phyloP scores from a whole-genome alignment of 2,797 vertebrate species.

The Falco naumanni region DNA sequence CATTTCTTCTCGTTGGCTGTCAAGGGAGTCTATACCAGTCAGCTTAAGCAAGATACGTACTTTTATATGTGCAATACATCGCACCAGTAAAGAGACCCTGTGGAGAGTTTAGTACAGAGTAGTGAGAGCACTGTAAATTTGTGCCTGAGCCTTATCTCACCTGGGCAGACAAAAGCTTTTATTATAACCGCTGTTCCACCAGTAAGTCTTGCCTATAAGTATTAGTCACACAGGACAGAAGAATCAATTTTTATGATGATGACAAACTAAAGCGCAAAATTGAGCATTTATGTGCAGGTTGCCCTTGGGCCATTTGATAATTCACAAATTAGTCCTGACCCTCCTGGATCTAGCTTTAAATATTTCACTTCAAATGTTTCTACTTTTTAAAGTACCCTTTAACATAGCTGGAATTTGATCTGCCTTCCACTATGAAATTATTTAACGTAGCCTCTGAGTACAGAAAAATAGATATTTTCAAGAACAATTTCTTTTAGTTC shows the following conservation, averaged over 20 bases:
- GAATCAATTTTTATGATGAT: constrained; percentile 57
- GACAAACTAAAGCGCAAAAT: constrained; percentile 57
- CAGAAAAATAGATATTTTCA: constrained; percentile 2
- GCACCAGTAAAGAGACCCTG: background rate
- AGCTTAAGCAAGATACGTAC: background rate
- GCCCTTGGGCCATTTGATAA: constrained; percentile 52
- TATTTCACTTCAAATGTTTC: constrained; percentile 45
- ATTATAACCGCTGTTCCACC: background rate
- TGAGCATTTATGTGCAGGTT: constrained; percentile 33
- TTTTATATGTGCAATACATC: background rate
- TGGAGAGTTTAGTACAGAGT: background rate
- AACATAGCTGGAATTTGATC: constrained; percentile 43
- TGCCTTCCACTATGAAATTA: background rate
- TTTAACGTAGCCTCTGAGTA: background rate
- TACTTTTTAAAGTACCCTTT: constrained; percentile 18
- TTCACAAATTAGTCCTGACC: constrained; percentile 23
- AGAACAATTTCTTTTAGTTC: background rate
- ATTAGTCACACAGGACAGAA: constrained; percentile 25
- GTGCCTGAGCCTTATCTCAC: background rate
- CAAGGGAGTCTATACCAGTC: background rate
- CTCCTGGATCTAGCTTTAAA: constrained; percentile 30
- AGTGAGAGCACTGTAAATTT: background rate
- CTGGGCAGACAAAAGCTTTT: constrained; percentile 36
- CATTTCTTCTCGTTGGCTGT: background rate
- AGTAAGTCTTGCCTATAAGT: constrained; percentile 9